phyloP scores from a whole-genome alignment of 2,113 vertebrate species.

The Brachyistius frenatus region DNA sequence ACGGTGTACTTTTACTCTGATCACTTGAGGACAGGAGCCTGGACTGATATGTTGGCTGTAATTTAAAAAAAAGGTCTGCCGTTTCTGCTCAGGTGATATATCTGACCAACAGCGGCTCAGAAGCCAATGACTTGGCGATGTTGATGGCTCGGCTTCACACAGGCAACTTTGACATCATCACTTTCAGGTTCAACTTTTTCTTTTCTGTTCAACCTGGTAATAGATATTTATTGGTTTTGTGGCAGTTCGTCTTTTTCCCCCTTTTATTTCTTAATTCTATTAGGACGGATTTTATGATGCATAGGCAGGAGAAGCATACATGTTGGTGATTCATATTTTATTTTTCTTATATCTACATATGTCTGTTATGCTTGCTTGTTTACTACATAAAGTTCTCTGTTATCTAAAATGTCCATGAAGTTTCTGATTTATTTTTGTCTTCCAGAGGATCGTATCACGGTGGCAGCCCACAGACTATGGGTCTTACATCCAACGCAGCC shows the following conservation, averaged over 20 bases:
- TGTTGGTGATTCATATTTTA: too few species aligned
- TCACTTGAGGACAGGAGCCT: neutral
- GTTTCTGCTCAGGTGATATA: slow-evolving; percentile 87
- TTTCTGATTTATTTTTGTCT: slow-evolving; percentile 40
- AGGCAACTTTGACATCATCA: slow-evolving; percentile 89
- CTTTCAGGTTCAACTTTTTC: slow-evolving; percentile 85
- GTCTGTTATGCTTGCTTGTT: neutral
- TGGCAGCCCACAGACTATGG: slow-evolving; percentile 85
- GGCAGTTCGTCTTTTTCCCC: too few species aligned
- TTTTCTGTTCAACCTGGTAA: neutral
- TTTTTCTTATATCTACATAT: too few species aligned
- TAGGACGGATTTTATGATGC: neutral
- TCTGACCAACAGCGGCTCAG: slow-evolving; percentile 94
- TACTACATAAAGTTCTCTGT: neutral
- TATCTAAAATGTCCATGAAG: neutral
- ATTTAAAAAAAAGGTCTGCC: neutral
- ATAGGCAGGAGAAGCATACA: neutral
- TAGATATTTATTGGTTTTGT: too few species aligned
- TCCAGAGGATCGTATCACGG: slow-evolving; percentile 94
- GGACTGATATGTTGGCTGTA: neutral
- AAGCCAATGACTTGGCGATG: slow-evolving; percentile 95
- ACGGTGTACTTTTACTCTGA: neutral
- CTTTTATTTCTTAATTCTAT: neutral
- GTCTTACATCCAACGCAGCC: slow-evolving; percentile 85
- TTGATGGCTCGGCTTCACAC: slow-evolving; percentile 92